These are phyloP conservation scores for Achroia grisella DNA, from an alignment of 1,140 invertebrate genomes.

Conservation along the genomic window DNA sequence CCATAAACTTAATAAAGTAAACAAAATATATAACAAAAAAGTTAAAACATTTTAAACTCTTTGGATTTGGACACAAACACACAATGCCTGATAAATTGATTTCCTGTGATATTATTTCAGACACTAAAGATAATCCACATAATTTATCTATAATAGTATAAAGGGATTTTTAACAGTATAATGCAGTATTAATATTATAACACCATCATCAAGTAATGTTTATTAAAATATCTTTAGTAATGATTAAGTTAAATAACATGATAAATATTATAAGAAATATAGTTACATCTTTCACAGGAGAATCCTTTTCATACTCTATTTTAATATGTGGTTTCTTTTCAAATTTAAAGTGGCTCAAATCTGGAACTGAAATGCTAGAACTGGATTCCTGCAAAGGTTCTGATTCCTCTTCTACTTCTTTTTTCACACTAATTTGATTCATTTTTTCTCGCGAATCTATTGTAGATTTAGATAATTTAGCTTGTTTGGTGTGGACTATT, in stretches of 20 bases:
- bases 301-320: constrained; percentile 57
- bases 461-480: too few species aligned
- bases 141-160: too few species aligned
- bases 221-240: background rate
- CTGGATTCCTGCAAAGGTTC: background rate
- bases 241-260: background rate
- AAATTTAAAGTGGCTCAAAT: constrained; percentile 52
- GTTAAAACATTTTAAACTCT: too few species aligned
- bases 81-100: too few species aligned
- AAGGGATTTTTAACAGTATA: too few species aligned
- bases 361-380: constrained; percentile 6
- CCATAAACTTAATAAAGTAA: too few species aligned
- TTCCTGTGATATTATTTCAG: too few species aligned
- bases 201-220: background rate
- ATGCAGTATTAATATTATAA: too few species aligned
- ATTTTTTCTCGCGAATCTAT: background rate
- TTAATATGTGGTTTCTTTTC: constrained; percentile 52
- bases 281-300: constrained; percentile 31
- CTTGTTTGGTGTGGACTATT: background rate
- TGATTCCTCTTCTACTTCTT: background rate
- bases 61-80: too few species aligned
- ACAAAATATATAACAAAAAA: too few species aligned
- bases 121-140: too few species aligned
- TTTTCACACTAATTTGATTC: constrained; percentile 1
- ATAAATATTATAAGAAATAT: background rate